Conservation (phyloP, 2,888 invertebrate genomes). For the Amphimallon solstitiale region DNA sequence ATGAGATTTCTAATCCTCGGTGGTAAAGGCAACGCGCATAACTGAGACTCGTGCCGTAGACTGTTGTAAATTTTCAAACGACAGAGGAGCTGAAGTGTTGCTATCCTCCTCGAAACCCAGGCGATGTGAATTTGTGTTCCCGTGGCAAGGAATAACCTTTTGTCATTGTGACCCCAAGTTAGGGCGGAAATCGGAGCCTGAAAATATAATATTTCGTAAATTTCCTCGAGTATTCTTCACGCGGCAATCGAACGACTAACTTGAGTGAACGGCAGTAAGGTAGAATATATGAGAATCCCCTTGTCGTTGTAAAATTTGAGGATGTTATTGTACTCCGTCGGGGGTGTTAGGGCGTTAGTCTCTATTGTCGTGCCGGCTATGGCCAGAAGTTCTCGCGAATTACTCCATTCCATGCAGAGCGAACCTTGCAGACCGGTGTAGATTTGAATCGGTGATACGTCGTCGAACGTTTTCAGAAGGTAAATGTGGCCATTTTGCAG, state of each 20-base stretch:
- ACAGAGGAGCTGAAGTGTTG: conserved; percentile 89
- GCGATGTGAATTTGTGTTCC: conserved; percentile 93
- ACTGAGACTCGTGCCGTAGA: conserved; percentile 77
- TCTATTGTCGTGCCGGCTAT: conserved; percentile 82
- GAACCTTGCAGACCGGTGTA: conserved; percentile 84
- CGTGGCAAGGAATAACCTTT: conserved; percentile 91
- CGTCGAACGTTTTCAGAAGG: conserved; percentile 90
- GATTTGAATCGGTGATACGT: conserved; percentile 89
- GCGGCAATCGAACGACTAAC: conserved; percentile 59
- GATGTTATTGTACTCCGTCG: conserved; percentile 77
- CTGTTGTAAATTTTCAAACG: conserved; percentile 83
- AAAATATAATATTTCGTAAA: conserved; percentile 46
- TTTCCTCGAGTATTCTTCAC: too few species aligned
- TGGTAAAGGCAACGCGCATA: conserved; percentile 86
- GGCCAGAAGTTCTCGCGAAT: conserved; percentile 90
- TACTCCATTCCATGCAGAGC: conserved; percentile 95
- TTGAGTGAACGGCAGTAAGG: conserved; percentile 80
- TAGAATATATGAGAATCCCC: conserved; percentile 83
- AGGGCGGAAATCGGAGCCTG: conserved; percentile 89
- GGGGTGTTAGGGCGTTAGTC: conserved; percentile 53
- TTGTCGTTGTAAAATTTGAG: conserved; percentile 92
- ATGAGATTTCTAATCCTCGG: conserved; percentile 85
- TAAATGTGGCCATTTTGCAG: conserved; percentile 91
- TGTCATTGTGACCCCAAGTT: conserved; percentile 99
- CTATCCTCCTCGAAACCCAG: conserved; percentile 90